Evolutionary conservation across 2,797 vertebrate genomes (phyloP).

Genomic region (Hephaestus fuliginosus): DNA sequence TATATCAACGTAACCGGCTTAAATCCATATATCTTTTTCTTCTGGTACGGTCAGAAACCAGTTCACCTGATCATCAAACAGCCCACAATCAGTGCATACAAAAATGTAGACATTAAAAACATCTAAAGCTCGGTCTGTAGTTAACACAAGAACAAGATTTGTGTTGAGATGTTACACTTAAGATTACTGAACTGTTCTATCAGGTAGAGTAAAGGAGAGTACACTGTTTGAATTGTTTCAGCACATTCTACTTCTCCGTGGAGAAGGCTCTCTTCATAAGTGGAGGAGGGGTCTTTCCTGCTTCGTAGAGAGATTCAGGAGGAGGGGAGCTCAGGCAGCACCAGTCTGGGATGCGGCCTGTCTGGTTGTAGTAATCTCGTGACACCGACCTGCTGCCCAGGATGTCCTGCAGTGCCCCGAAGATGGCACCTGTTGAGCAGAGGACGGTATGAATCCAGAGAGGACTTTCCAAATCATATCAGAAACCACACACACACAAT

Average conservation of each 20-base stretch:
- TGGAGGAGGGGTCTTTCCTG: constrained; percentile 92
- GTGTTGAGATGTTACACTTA: constrained; percentile 34
- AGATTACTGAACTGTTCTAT: constrained; percentile 26
- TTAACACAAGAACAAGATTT: constrained; percentile 10
- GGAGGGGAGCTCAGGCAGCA: constrained; percentile 95
- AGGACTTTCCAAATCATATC: not conserved
- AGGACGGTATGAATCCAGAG: not conserved
- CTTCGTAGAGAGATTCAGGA: constrained; percentile 92
- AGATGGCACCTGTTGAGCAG: constrained; percentile 90
- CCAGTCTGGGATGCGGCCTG: constrained; percentile 95
- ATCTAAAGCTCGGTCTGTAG: constrained; percentile 10
- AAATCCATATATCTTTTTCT: constrained; percentile 4
- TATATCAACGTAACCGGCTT: not conserved
- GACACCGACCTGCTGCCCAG: constrained; percentile 96
- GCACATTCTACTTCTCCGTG: constrained; percentile 91
- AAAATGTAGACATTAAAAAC: constrained; percentile 29
- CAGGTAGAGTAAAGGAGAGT: not conserved
- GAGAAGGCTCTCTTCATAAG: constrained; percentile 98
- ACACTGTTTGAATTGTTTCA: not conserved
- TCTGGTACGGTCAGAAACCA: constrained; percentile 19
- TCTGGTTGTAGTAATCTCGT: constrained; percentile 97
- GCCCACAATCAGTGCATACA: constrained; percentile 14
- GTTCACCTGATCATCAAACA: constrained; percentile 24
- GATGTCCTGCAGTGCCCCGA: constrained; percentile 97
- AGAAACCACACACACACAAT: not conserved